Evolutionary conservation across 2,888 invertebrate genomes (phyloP).

Genomic region (Tridacna crocea): DNA sequence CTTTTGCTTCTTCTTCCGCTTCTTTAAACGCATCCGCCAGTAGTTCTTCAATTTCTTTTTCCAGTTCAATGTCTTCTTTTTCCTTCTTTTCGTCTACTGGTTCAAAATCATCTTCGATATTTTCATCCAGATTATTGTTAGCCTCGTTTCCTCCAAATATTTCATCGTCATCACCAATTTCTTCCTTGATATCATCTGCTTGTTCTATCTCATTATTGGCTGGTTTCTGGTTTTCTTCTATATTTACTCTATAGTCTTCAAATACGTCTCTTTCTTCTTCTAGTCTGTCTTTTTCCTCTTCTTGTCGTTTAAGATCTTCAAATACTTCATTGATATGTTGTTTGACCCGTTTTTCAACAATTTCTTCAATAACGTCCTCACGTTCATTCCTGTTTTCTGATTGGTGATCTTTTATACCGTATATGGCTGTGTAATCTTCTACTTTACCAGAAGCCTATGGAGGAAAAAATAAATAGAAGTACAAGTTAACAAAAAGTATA

Average conservation of each 20-base stretch:
- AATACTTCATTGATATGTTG: constrained; percentile 50
- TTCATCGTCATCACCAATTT: constrained; percentile 31
- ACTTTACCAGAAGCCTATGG: not conserved
- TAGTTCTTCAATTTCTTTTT: constrained; percentile 53
- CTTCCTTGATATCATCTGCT: constrained; percentile 21
- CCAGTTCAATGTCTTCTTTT: constrained; percentile 38
- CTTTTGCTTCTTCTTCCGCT: constrained; percentile 28
- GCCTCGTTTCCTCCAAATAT: constrained; percentile 28
- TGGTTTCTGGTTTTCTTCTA: constrained; percentile 15
- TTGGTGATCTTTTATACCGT: constrained; percentile 16
- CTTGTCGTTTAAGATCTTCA: constrained; percentile 49
- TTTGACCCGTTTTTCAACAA: constrained; percentile 30
- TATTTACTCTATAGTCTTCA: constrained; percentile 27
- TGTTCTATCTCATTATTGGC: constrained; percentile 10
- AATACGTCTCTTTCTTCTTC: constrained; percentile 30
- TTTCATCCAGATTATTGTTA: constrained; percentile 6
- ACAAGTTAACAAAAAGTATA: not conserved
- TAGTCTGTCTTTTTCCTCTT: constrained; percentile 33
- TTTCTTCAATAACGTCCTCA: constrained; percentile 5
- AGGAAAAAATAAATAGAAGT: not conserved
- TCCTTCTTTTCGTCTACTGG: constrained; percentile 25
- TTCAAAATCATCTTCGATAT: constrained; percentile 27
- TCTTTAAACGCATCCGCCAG: constrained; percentile 44
- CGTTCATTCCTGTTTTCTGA: constrained; percentile 10
- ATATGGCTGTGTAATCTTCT: constrained; percentile 4